These are phyloP conservation scores for Linnaemya tessellans DNA, from an alignment of 2,888 invertebrate species.

Conservation along the genomic window DNA sequence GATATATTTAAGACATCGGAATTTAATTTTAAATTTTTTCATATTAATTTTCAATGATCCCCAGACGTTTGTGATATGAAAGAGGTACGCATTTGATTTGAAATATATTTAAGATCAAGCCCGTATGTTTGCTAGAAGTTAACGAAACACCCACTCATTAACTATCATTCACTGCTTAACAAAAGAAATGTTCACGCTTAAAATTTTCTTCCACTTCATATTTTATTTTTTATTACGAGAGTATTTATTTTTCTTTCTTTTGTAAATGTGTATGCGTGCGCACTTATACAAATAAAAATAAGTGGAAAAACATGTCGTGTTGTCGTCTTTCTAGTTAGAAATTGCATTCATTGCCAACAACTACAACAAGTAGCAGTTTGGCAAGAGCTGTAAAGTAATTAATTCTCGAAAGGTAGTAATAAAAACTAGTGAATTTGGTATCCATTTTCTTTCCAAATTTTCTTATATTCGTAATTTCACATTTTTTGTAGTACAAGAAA, in stretches of 20 bases:
- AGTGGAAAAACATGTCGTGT: conserved; percentile 46
- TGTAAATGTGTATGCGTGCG: conserved; percentile 53
- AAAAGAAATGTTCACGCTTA: conserved; percentile 38
- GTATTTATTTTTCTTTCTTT: conserved; percentile 39
- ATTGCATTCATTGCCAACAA: conserved; percentile 33
- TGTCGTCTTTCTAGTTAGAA: conserved; percentile 27
- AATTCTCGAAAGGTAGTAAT: background rate
- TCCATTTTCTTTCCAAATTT: too few relatives aligned
- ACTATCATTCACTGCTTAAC: conserved; percentile 16
- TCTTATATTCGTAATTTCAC: too few relatives aligned
- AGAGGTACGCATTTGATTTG: background rate
- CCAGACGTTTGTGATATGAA: background rate
- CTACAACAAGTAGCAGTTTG: conserved; percentile 61
- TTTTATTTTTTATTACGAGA: too few relatives aligned
- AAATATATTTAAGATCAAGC: background rate
- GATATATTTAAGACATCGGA: too few relatives aligned
- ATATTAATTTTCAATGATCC: too few relatives aligned
- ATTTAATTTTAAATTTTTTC: too few relatives aligned
- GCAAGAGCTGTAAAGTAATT: background rate
- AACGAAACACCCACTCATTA: conserved; percentile 24
- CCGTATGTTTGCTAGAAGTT: background rate
- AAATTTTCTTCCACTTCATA: too few relatives aligned
- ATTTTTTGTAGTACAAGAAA: too few relatives aligned
- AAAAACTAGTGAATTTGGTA: too few relatives aligned
- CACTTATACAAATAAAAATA: conserved; percentile 34